Evolutionary conservation across 2,888 invertebrate species (phyloP), one percentile per base, ranked within the genome.

Genomic region (Mythimna loreyi): DNA sequence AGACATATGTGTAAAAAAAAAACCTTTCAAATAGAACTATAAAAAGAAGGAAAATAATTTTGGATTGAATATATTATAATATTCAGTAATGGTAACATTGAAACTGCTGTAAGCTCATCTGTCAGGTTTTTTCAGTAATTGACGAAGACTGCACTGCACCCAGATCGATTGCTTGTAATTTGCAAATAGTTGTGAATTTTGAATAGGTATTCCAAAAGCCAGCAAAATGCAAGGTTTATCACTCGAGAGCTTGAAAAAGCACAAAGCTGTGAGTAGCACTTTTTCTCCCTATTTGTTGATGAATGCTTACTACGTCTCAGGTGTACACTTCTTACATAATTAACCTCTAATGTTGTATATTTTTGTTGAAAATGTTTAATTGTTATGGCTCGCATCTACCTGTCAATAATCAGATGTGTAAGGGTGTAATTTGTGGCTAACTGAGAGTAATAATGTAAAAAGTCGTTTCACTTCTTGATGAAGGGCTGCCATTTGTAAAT

Each of bases 221-320:
- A 58, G 53, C 83, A 97, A 90, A 87, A 98, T 98, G 98, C 97
- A 97, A 92, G 98, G 98, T 78, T 89, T 98, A 85, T 96, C 96
- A 73, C 71, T 97, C 25, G 92, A 96, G 61, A 97, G 97, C 87
- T 92, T 98, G 75, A 98, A 97, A 90, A 98, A 97, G 91, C 97
- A 98, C 91, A 98, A 97, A 85, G 97, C 98, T 87, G 98, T 98
- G 96, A 97, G 97, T 96, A 86, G 70, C 62, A 58, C 52, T 30
- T 65, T 28, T 16, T 67, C 52, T 40, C 63, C 30, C 9, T 67
- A 52, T 63, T 75, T 62, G 61, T 81, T 74, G 69, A 67, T 67
- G 45, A 56, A 64, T 67, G 68, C 78, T 50, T 45, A 67, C 56
- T 85, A 77, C 82, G 80, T 75, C 67, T 80, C 68, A 65, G 63